Evolutionary conservation across 2,113 vertebrate species (phyloP).

Genomic region (Phaethornis superciliosus): DNA sequence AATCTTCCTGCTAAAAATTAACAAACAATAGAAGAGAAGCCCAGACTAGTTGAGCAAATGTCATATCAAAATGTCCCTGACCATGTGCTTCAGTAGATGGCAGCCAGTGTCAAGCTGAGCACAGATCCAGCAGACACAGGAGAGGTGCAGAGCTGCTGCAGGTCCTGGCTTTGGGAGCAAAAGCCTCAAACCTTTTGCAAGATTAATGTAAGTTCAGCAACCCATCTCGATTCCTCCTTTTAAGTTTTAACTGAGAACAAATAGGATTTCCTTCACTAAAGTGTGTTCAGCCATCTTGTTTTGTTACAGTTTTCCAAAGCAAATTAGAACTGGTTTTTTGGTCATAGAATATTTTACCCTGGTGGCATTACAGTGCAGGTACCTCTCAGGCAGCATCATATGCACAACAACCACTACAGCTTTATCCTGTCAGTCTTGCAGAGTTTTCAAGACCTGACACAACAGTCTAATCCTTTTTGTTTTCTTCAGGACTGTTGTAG

Average conservation of each 20-base stretch:
- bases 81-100: not conserved
- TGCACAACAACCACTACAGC: not conserved
- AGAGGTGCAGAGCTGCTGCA: not conserved
- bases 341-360: not conserved
- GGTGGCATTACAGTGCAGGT: not conserved
- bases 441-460: not conserved
- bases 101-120: not conserved
- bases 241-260: not conserved
- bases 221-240: not conserved
- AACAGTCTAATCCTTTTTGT: not conserved
- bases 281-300: not conserved
- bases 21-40: not conserved
- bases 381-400: not conserved
- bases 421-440: not conserved
- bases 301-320: not conserved
- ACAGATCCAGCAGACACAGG: not conserved
- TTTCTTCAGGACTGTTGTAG: not conserved
- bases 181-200: not conserved
- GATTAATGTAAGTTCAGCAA: not conserved
- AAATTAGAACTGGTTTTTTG: rapidly evolving
- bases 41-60: not conserved
- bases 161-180: not conserved
- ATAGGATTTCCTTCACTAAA: not conserved
- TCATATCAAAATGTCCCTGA: not conserved
- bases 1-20: not conserved